Conservation (phyloP, 2,113 vertebrate species). For the Oryzias celebensis region DNA sequence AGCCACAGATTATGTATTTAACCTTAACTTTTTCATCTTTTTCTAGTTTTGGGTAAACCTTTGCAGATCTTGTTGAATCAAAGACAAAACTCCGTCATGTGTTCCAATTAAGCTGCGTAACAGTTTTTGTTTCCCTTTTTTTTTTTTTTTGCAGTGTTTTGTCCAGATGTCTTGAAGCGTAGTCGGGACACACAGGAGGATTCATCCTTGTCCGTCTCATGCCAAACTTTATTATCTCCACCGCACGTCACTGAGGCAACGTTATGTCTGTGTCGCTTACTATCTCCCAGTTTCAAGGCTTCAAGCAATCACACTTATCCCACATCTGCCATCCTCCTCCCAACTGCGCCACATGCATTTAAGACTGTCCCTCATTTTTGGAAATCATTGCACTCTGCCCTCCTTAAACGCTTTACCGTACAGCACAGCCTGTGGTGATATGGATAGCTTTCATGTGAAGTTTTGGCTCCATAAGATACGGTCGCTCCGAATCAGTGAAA, state of each 20-base stretch:
- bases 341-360: background rate
- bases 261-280: slow-evolving; percentile 71
- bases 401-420: slow-evolving; percentile 12
- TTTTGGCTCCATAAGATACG: background rate
- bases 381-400: slow-evolving; percentile 33
- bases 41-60: too few species aligned
- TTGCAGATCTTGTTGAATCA: too few species aligned
- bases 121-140: too few species aligned
- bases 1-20: too few species aligned
- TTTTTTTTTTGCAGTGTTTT: background rate
- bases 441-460: too few species aligned
- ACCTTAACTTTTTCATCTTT: too few species aligned
- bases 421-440: background rate
- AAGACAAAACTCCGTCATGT: too few species aligned
- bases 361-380: slow-evolving; percentile 50
- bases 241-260: slow-evolving; percentile 56
- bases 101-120: too few species aligned
- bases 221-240: slow-evolving; percentile 60
- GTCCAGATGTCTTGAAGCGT: background rate
- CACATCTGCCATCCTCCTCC: background rate
- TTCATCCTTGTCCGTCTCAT: slow-evolving; percentile 52
- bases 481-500: background rate
- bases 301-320: slow-evolving; percentile 4
- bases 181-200: slow-evolving; percentile 8
- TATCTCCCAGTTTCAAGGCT: slow-evolving; percentile 61